phyloP scores from a whole-genome alignment of 2,888 invertebrate genomes.

The Ashinkailepas kermadecensis region DNA sequence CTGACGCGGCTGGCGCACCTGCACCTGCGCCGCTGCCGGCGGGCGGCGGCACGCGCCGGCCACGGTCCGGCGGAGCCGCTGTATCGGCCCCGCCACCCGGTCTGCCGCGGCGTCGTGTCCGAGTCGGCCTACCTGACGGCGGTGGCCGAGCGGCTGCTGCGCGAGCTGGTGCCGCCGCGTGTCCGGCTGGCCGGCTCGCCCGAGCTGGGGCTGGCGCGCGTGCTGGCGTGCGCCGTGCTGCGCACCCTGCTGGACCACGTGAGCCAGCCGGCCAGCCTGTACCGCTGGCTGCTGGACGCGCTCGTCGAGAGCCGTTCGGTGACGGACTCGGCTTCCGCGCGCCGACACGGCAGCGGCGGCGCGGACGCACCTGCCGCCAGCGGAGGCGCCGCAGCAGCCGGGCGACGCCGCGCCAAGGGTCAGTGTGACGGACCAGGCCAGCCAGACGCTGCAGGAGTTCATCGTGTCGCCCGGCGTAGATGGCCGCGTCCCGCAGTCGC shows the following conservation, averaged over 20 bases:
- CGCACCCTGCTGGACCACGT: neutral
- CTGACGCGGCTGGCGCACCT: neutral
- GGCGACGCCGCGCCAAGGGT: neutral
- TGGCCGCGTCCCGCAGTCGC: neutral
- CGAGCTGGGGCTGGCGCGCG: neutral
- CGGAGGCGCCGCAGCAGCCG: neutral
- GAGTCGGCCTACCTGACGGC: conserved; percentile 1
- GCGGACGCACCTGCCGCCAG: neutral
- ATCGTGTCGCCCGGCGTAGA: neutral
- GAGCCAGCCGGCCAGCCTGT: neutral
- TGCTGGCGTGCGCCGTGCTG: neutral
- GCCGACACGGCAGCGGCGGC: neutral
- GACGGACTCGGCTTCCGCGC: neutral
- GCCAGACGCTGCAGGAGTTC: neutral
- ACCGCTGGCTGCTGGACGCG: conserved; percentile 6
- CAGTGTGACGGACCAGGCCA: neutral
- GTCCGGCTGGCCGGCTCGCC: neutral
- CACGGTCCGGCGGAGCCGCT: neutral
- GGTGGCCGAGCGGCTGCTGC: neutral
- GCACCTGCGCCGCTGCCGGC: neutral
- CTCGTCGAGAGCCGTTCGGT: neutral
- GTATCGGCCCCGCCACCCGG: neutral
- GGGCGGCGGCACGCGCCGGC: neutral
- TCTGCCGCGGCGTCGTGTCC: neutral
- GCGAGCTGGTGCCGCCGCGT: neutral